Evolutionary conservation across 1,140 invertebrate genomes (phyloP).

Genomic region (Aradophagus sp.): DNA sequence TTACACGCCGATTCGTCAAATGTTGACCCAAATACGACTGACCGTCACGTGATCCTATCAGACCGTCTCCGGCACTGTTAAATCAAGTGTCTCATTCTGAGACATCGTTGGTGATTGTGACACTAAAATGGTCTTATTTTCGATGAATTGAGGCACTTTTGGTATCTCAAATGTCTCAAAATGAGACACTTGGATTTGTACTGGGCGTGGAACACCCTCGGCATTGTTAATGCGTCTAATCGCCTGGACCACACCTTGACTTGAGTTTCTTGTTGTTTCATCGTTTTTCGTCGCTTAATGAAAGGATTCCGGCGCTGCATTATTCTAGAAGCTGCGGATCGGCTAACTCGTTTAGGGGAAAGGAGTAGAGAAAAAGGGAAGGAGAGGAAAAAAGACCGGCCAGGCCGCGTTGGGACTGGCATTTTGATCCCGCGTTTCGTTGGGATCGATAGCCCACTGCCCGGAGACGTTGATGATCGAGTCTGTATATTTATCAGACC

Average conservation of each 20-base stretch:
- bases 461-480: constrained; percentile 28
- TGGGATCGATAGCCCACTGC: constrained; percentile 27
- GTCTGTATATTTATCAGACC: constrained; percentile 47
- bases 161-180: no score
- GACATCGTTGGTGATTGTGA: no score
- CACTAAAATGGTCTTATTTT: no score
- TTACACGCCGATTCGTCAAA: constrained; percentile 48
- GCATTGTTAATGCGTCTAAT: constrained; percentile 18
- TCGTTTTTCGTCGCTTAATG: constrained; percentile 11
- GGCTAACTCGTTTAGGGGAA: no score
- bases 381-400: no score
- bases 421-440: constrained; percentile 20
- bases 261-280: constrained; percentile 21
- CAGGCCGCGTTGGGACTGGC: background rate
- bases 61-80: no score
- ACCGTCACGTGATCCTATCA: constrained; percentile 19
- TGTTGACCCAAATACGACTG: constrained; percentile 40
- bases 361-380: no score
- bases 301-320: constrained; percentile 4
- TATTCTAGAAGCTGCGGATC: background rate
- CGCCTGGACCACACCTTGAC: constrained; percentile 23
- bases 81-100: no score
- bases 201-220: no score
- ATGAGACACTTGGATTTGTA: no score
- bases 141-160: no score